Percentiles rank a stretch among this genome's conserved stretches.
Evolutionary conservation across 2,888 invertebrate species (phyloP).

Genomic region (Agrenia bidenticulata): DNA sequence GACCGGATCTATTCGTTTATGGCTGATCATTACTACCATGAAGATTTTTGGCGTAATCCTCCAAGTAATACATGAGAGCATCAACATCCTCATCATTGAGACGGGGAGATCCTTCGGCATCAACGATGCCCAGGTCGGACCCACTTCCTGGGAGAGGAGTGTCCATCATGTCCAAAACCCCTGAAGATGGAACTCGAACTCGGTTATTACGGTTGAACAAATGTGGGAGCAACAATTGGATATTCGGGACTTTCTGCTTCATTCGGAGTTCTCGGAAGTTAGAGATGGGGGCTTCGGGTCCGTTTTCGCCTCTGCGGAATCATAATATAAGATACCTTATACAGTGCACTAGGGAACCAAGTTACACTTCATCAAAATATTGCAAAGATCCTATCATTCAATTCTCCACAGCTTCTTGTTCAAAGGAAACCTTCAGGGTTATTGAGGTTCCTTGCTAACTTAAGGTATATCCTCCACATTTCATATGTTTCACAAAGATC

Average conservation of each 20-base stretch:
- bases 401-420: no score
- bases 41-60: conserved; percentile 22
- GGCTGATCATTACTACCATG: neutral
- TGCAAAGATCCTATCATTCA: no score
- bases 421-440: no score
- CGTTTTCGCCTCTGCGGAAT: conserved; percentile 8
- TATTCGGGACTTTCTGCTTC: conserved; percentile 43
- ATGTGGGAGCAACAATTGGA: conserved; percentile 38
- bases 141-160: conserved; percentile 5
- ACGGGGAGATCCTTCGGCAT: conserved; percentile 11
- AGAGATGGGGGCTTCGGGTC: conserved; percentile 34
- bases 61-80: conserved; percentile 34
- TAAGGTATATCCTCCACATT: no score
- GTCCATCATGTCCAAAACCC: conserved; percentile 13
- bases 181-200: conserved; percentile 16
- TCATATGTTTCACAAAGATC: no score
- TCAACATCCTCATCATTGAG: conserved; percentile 41
- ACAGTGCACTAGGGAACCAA: no score
- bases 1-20: neutral
- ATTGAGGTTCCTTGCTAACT: no score
- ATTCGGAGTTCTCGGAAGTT: conserved; percentile 44
- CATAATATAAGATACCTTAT: no score
- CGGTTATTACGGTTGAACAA: conserved; percentile 30
- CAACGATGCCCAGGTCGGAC: conserved; percentile 22
- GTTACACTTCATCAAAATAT: no score